Conservation (phyloP, 1,140 invertebrate species). For the Aphidius ervi region DNA sequence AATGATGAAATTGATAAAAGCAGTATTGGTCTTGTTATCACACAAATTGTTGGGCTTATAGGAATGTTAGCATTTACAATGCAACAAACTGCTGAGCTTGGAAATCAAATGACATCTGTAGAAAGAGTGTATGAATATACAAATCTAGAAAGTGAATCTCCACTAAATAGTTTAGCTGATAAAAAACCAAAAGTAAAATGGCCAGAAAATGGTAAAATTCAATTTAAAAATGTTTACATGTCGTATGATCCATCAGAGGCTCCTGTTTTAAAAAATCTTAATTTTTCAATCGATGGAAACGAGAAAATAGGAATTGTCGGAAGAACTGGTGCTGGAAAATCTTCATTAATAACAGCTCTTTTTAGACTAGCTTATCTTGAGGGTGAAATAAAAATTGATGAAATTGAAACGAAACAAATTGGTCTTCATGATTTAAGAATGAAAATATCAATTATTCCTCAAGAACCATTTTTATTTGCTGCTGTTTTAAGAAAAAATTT, state of each 20-base stretch:
- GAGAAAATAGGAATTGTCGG: conserved; percentile 81
- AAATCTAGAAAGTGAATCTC: conserved; percentile 22
- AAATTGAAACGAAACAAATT: conserved; percentile 56
- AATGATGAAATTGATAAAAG: conserved; percentile 56
- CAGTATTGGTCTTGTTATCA: conserved; percentile 60
- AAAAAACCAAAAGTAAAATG: conserved; percentile 65
- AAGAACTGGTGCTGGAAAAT: conserved; percentile 79
- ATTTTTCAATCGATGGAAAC: conserved; percentile 62
- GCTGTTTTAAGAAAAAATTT: conserved; percentile 79
- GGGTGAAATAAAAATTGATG: conserved; percentile 59
- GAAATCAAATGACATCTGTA: conserved; percentile 84
- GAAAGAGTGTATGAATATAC: conserved; percentile 78
- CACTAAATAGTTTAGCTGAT: conserved; percentile 58
- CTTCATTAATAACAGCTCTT: conserved; percentile 68
- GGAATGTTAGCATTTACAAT: conserved; percentile 86
- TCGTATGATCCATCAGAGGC: conserved; percentile 60
- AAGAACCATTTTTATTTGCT: conserved; percentile 83
- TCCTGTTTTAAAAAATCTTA: conserved; percentile 69
- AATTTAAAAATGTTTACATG: conserved; percentile 64
- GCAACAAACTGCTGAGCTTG: conserved; percentile 77
- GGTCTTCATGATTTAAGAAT: conserved; percentile 67
- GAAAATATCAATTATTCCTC: conserved; percentile 79
- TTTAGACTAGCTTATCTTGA: conserved; percentile 59
- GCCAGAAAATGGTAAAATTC: conserved; percentile 68
- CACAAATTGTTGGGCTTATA: conserved; percentile 76